Evolutionary conservation across 2,888 invertebrate species (phyloP), one percentile per base, ranked within the genome.

Genomic region (Leucophenga maculata): DNA sequence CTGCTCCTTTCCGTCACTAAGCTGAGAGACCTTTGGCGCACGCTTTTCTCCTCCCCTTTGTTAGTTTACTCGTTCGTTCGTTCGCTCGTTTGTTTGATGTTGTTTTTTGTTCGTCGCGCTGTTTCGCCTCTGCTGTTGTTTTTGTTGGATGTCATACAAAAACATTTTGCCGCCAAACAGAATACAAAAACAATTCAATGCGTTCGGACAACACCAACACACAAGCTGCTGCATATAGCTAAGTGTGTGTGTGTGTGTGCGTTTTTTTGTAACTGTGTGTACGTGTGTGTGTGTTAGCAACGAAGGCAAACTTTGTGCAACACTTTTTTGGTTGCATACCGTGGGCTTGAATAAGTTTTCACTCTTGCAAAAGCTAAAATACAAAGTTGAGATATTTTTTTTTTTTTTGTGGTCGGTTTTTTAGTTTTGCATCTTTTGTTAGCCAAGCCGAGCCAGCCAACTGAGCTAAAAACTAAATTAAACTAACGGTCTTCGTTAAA

Each of bases 111-210:
- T 50, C 14, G 46, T 46, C 46, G 46, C n/a, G 1, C 46, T 46
- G 60, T 55, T 44, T 9, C 16, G 60, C 44, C 18, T 39, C 18
- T 62, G 46, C 60, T 62, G 73, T 70, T 74, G 74, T 80, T 78
- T 78, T 82, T 78, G 77, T 75, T 70, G 70, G 70, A 68, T 76
- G 69, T 74, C 78, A 75, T 74, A 82, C 75, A 78, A 82, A 80
- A 79, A 76, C 75, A 79, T 84, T 81, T 82, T 82, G 84, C 80
- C 80, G 81, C 83, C 84, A 84, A 81, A 84, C 78, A 74, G 82
- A 82, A 84, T 82, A 75, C 75, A 75, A 78, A 78, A 75, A 72
- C 72, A 39, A 39, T 39, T 26, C 64, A 55, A 22, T 64, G 62
- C 22, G 59, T 31, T 55, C 50, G 57, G 59, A 44, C 62, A 31